A percentile compares a stretch with the other conserved stretches of the same genome.
phyloP scores from a whole-genome alignment of 2,888 invertebrate species.

The Ormyrus rosae region DNA sequence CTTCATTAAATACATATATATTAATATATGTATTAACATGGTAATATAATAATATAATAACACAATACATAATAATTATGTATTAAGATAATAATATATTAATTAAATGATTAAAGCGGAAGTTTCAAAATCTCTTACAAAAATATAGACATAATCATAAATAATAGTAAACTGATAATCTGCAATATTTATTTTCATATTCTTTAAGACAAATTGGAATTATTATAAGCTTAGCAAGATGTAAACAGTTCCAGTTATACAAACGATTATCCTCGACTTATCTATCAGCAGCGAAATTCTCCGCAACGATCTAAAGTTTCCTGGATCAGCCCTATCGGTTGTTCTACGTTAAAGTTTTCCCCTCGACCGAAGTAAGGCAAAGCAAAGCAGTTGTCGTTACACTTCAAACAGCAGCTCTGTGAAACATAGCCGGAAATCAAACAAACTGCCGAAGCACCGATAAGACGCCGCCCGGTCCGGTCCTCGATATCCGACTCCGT shows the following conservation, averaged over 20 bases:
- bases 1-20: no score
- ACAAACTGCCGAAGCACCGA: conserved; percentile 51
- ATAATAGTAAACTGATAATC: no score
- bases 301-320: conserved; percentile 25
- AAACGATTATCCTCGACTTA: conserved; percentile 13
- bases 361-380: conserved; percentile 6
- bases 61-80: no score
- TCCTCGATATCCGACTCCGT: background rate
- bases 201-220: no score
- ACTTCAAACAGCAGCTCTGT: conserved; percentile 30
- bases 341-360: conserved; percentile 11
- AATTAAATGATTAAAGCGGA: no score
- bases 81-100: no score
- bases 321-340: conserved; percentile 27
- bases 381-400: conserved; percentile 48
- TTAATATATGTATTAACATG: no score
- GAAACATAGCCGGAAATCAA: conserved; percentile 53
- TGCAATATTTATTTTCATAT: no score
- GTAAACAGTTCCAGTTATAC: background rate
- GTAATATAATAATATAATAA: no score
- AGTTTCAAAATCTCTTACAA: no score
- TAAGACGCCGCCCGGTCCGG: conserved; percentile 28
- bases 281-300: conserved; percentile 1
- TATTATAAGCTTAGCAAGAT: no score
- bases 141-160: no score